Evolutionary conservation across 2,113 vertebrate genomes (phyloP).

Genomic region (Phasianus colchicus): DNA sequence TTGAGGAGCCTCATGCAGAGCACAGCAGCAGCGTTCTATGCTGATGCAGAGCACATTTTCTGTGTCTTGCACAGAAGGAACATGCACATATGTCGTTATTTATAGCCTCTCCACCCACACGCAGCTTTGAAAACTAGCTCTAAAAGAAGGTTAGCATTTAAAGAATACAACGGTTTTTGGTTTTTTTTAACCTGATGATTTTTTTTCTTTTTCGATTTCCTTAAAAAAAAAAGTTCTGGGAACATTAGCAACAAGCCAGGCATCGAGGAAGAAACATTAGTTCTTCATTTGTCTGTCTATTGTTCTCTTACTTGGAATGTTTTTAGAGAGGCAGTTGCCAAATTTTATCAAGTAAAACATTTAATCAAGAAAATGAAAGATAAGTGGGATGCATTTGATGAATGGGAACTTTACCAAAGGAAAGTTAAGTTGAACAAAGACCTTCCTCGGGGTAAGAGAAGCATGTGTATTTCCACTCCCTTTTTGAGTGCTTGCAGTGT

Average conservation of each 20-base stretch:
- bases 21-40: not conserved
- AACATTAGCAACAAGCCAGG: constrained; percentile 24
- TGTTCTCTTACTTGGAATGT: constrained; percentile 62
- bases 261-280: constrained; percentile 50
- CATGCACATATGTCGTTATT: constrained; percentile 57
- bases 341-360: constrained; percentile 51
- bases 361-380: constrained; percentile 50
- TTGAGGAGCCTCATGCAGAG: not conserved
- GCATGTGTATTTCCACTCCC: not conserved
- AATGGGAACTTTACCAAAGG: constrained; percentile 39
- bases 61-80: constrained; percentile 37
- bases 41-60: constrained; percentile 51
- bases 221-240: constrained; percentile 44
- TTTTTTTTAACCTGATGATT: not conserved
- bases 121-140: constrained; percentile 28
- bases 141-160: constrained; percentile 33
- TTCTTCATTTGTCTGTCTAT: constrained; percentile 55
- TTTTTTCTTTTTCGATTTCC: not conserved
- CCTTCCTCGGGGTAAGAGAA: not conserved
- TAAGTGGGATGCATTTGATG: constrained; percentile 32
- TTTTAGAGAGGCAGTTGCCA: constrained; percentile 49
- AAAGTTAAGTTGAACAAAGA: constrained; percentile 14
- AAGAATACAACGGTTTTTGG: not conserved
- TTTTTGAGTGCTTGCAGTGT: not conserved
- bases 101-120: constrained; percentile 58